Evolutionary conservation across 1,140 invertebrate species (phyloP).

Genomic region (Drosophila subobscura): DNA sequence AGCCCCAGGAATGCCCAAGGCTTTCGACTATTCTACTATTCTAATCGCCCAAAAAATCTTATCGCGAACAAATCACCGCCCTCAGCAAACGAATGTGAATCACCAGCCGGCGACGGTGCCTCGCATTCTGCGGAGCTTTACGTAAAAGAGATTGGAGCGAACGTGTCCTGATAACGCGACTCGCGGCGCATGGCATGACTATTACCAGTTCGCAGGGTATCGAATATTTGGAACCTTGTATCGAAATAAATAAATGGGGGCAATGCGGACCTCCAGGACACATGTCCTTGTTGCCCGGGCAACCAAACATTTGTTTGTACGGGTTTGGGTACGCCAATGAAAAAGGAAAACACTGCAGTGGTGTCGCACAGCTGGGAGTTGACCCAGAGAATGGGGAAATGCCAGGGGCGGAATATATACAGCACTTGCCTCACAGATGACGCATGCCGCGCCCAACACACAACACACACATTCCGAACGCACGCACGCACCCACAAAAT

Average conservation of each 20-base stretch:
- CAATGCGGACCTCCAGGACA: background rate
- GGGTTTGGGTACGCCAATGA: background rate
- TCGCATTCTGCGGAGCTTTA: constrained; percentile 54
- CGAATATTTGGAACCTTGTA: background rate
- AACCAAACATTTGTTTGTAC: background rate
- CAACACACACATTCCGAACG: constrained; percentile 2
- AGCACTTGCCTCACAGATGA: constrained; percentile 4
- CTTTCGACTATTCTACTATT: no score
- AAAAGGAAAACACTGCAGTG: constrained; percentile 39
- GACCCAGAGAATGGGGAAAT: constrained; percentile 35
- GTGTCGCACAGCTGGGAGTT: constrained; percentile 23
- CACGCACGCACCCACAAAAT: background rate
- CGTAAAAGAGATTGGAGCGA: constrained; percentile 34
- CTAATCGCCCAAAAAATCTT: background rate
- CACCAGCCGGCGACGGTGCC: constrained; percentile 5
- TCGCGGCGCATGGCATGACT: constrained; percentile 46
- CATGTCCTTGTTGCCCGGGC: constrained; percentile 4
- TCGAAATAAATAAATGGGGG: constrained; percentile 2
- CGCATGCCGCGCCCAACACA: constrained; percentile 1
- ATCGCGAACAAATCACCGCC: constrained; percentile 33
- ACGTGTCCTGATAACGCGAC: constrained; percentile 25
- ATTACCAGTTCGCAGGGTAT: constrained; percentile 13
- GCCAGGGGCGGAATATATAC: background rate
- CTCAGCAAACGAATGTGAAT: constrained; percentile 26
- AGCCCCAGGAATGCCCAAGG: background rate